Base-by-base conservation (phyloP, 2,888 invertebrate genomes). In the Cepaea hortensis region DNA sequence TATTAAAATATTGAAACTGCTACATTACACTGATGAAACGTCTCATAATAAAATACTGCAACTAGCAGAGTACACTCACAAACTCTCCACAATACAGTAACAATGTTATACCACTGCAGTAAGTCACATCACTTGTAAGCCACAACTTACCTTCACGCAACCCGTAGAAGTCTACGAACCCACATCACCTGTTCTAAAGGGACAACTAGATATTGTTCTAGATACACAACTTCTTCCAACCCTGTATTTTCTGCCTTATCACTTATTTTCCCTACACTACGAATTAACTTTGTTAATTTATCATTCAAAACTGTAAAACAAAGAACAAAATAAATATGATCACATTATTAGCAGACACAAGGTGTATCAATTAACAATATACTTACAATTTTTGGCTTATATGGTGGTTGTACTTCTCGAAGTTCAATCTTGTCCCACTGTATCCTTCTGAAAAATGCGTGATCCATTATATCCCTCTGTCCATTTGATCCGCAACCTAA, bases 351-450 rank as follows among this genome's bases (percentile, higher is more conserved):
- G n/a, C 20, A 50, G 5, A 20, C 2, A 23, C 6, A 55, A n/a
- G 4, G n/a, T 77, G 50, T 7, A 55, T 55, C 11, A 76, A 77
- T n/a, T 11, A 11, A 61, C 15, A 62, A 35, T 23, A 18, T 15
- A 96, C 97, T 97, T 95, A 99, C 99, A 95, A 99, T 98, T 96
- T 98, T 99, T 84, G 99, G 99, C 95, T 99, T 99, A 95, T 99
- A 99, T 0, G 99, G 99, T 82, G 99, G 99, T 94, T 99, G 99
- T 85, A 99, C 98, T 95, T 99, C 99, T 13, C 99, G 95, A 86
- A 97, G 97, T 95, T 99, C 99, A 89, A 99, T 98, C 94, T 97
- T 97, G 90, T 97, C 97, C 99, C 99, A 99, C 95, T 99, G 98
- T 93, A 99, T 99, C 92, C 99, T 96, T 50, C 99, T 96, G 96